Evolutionary conservation across 2,797 vertebrate species (phyloP).

Genomic region (Halcyon badia): DNA sequence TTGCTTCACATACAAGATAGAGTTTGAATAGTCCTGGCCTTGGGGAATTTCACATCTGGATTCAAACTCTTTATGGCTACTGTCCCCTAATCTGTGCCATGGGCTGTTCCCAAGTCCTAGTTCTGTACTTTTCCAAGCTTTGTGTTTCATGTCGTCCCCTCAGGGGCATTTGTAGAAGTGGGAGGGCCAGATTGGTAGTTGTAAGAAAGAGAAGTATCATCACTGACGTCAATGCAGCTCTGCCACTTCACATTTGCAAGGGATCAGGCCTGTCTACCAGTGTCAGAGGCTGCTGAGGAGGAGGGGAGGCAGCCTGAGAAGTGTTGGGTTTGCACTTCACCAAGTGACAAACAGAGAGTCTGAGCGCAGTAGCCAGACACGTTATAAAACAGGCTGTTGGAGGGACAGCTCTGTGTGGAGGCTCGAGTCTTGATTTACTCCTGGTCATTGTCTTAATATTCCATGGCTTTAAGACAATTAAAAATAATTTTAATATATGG

Average conservation of each 20-base stretch:
- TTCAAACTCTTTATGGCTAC: constrained; percentile 69
- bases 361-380: constrained; percentile 8
- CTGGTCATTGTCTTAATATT: constrained; percentile 21
- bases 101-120: constrained; percentile 57
- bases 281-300: constrained; percentile 41
- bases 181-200: constrained; percentile 59
- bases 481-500: not conserved
- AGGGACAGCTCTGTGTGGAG: constrained; percentile 46
- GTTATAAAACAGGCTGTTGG: constrained; percentile 47
- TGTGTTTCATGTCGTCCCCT: constrained; percentile 65
- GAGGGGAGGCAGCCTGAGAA: constrained; percentile 52
- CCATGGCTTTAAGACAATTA: not conserved
- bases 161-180: constrained; percentile 51
- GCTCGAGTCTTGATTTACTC: constrained; percentile 43
- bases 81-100: constrained; percentile 67
- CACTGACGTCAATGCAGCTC: constrained; percentile 64
- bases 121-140: constrained; percentile 67
- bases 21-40: constrained; percentile 45
- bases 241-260: constrained; percentile 47
- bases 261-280: constrained; percentile 45
- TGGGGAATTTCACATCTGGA: constrained; percentile 66
- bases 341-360: constrained; percentile 57
- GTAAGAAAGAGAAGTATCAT: constrained; percentile 54
- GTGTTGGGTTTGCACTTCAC: constrained; percentile 31
- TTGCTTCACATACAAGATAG: constrained; percentile 38